Evolutionary conservation across 2,797 vertebrate species (phyloP).

Genomic region (Menidia menidia): DNA sequence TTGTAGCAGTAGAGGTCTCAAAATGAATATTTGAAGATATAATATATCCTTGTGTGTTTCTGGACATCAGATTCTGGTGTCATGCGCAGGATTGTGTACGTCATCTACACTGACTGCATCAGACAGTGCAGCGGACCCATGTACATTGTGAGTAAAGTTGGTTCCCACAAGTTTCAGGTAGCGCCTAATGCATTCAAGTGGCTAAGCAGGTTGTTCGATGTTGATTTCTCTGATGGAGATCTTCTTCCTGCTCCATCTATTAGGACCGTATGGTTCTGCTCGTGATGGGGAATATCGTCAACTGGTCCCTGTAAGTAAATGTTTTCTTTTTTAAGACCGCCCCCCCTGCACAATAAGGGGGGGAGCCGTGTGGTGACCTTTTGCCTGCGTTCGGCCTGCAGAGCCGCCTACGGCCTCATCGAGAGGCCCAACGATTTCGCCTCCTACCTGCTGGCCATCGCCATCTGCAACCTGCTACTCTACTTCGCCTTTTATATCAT

Average conservation of each 20-base stretch:
- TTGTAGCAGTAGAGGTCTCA: too few species aligned
- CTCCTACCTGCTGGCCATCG: slow-evolving; percentile 96
- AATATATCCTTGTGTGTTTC: slow-evolving; percentile 3
- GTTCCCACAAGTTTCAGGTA: too few species aligned
- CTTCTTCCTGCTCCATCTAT: background rate
- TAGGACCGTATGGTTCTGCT: slow-evolving; percentile 98
- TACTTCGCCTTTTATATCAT: slow-evolving; percentile 99
- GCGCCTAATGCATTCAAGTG: too few species aligned
- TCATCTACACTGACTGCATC: slow-evolving; percentile 94
- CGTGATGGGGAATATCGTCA: slow-evolving; percentile 97
- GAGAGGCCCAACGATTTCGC: slow-evolving; percentile 94
- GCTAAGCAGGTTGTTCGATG: too few species aligned
- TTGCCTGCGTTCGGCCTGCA: slow-evolving; percentile 48
- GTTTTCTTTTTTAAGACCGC: too few species aligned
- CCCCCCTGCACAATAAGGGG: background rate
- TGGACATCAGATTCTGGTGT: slow-evolving; percentile 87
- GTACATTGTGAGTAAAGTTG: slow-evolving; percentile 90
- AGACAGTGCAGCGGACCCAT: slow-evolving; percentile 95
- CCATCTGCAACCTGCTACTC: slow-evolving; percentile 97
- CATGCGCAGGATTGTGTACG: slow-evolving; percentile 87
- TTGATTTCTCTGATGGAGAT: background rate
- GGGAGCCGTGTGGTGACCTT: background rate
- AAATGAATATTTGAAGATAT: too few species aligned
- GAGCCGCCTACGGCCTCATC: slow-evolving; percentile 94
- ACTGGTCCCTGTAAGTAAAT: slow-evolving; percentile 96